A percentile compares a stretch with the other conserved stretches of the same genome.
Conservation (phyloP, 30 jellyfish, hydroid and myxozoan genomes). For the Phacellophora camtschatica region DNA sequence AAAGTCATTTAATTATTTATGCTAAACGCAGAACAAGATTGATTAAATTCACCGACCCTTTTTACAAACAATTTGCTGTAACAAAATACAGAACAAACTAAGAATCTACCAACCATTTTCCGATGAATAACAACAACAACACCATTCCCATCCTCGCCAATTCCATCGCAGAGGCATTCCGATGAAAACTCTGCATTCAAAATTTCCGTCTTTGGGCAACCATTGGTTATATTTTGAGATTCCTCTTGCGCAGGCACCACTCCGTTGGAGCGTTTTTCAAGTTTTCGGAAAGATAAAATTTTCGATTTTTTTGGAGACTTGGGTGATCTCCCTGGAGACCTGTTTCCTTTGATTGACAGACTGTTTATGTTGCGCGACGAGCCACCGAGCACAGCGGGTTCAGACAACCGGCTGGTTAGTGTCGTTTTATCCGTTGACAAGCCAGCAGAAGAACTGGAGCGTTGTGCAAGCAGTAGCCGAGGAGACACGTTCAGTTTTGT, state of each 20-base stretch:
- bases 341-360: neutral
- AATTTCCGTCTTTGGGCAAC: neutral
- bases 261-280: constrained; percentile 43
- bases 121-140: constrained; percentile 80
- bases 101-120: constrained; percentile 84
- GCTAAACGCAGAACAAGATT: too few species aligned
- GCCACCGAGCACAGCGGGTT: constrained; percentile 64
- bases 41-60: too few species aligned
- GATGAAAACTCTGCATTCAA: constrained; percentile 28
- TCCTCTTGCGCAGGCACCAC: constrained; percentile 41
- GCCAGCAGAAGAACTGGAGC: constrained; percentile 22
- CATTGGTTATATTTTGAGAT: neutral
- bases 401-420: neutral
- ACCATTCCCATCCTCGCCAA: neutral
- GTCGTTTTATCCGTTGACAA: constrained; percentile 7
- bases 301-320: constrained; percentile 20
- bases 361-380: neutral
- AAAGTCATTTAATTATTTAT: too few species aligned
- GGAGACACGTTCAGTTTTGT: neutral
- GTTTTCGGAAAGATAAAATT: constrained; percentile 22
- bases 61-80: too few species aligned
- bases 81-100: too few species aligned
- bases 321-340: constrained; percentile 18
- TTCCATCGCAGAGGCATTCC: constrained; percentile 32
- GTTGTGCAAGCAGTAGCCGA: neutral